phyloP scores from a whole-genome alignment of 2,888 invertebrate species.

The Callyntrura guangdongensis region DNA sequence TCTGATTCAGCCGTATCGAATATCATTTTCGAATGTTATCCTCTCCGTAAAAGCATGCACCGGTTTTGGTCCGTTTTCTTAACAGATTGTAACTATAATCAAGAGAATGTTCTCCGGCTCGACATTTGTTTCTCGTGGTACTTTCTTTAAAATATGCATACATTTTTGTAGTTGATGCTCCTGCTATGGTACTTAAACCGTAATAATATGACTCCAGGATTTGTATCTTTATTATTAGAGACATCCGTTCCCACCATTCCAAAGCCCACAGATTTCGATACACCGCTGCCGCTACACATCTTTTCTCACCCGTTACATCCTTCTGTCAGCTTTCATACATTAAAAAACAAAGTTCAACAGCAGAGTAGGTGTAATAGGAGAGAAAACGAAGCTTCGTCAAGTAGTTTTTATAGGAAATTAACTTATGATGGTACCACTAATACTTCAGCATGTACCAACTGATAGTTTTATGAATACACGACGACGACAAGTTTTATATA shows the following conservation, averaged over 20 bases:
- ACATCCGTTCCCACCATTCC: conserved; percentile 64
- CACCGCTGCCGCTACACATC: conserved; percentile 12
- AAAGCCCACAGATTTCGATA: background rate
- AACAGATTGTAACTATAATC: too few relatives aligned
- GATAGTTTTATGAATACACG: background rate
- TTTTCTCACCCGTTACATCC: conserved; percentile 70
- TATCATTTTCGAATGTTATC: too few relatives aligned
- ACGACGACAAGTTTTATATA: too few relatives aligned
- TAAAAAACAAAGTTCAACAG: background rate
- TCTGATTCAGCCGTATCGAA: too few relatives aligned
- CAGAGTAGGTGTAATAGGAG: background rate
- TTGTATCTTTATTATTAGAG: conserved; percentile 34
- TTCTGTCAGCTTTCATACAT: background rate
- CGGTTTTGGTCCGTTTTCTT: too few relatives aligned
- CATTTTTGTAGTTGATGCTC: background rate
- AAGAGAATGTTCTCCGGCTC: too few relatives aligned
- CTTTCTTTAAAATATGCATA: background rate
- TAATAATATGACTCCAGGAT: conserved; percentile 8
- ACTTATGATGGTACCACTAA: background rate
- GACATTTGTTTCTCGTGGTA: background rate
- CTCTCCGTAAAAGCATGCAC: too few relatives aligned
- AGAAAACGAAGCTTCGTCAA: background rate
- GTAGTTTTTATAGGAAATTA: conserved; percentile 36
- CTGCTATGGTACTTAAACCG: background rate
- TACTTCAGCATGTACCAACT: background rate